Evolutionary conservation across 2,888 invertebrate genomes (phyloP).

Genomic region (Cephus pulcher): DNA sequence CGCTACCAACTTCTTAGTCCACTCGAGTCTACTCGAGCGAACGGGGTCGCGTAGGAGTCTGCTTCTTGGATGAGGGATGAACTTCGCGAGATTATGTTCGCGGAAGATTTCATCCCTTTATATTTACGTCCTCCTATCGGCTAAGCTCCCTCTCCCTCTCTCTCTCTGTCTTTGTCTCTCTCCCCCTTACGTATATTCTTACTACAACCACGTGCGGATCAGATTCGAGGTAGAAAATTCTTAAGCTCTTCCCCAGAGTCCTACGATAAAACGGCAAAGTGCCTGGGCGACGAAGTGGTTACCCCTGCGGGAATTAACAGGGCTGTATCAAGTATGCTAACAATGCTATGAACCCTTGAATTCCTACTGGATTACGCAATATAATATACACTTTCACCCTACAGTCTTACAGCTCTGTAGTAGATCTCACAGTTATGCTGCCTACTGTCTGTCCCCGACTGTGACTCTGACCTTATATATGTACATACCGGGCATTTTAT

Average conservation of each 20-base stretch:
- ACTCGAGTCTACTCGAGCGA: background rate
- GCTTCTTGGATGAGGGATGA: background rate
- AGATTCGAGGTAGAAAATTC: background rate
- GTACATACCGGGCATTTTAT: background rate
- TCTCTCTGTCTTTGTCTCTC: background rate
- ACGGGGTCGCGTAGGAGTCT: background rate
- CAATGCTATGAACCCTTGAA: constrained; percentile 1
- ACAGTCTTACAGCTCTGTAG: background rate
- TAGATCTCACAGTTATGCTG: background rate
- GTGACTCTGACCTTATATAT: background rate
- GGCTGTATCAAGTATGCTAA: constrained; percentile 5
- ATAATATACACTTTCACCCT: background rate
- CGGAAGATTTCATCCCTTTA: background rate
- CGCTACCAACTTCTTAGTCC: background rate
- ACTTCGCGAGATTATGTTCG: background rate
- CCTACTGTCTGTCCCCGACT: background rate
- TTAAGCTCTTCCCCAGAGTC: background rate
- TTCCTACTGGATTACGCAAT: background rate
- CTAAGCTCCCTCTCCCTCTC: background rate
- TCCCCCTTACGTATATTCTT: background rate
- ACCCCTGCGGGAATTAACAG: background rate
- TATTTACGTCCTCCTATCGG: background rate
- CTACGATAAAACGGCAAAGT: background rate
- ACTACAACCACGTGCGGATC: background rate
- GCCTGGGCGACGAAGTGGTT: background rate